A percentile compares a stretch with the other conserved stretches of the same genome.
Evolutionary conservation across 2,113 vertebrate species (phyloP).

Genomic region (Ascaphus truei): DNA sequence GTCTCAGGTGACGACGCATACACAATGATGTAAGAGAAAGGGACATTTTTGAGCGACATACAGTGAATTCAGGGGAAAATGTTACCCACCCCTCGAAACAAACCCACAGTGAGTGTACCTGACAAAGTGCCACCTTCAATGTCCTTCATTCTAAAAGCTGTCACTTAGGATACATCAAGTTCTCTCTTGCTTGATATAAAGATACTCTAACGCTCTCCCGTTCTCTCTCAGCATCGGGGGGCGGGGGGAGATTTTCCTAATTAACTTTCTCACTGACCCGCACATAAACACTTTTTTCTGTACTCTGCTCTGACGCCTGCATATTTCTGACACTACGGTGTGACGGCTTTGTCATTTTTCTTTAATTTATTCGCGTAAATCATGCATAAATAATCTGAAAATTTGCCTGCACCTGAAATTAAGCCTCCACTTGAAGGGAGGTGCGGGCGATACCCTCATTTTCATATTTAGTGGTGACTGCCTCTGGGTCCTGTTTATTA

Average conservation of each 20-base stretch:
- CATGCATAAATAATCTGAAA: slow-evolving; percentile 78
- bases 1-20: neutral
- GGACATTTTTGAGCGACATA: neutral
- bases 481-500: slow-evolving; percentile 16
- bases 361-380: slow-evolving; percentile 71
- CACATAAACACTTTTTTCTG: slow-evolving; percentile 68
- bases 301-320: slow-evolving; percentile 47
- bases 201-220: neutral
- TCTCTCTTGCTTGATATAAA: neutral
- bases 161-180: slow-evolving; percentile 72
- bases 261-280: slow-evolving; percentile 84
- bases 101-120: neutral
- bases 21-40: neutral
- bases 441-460: slow-evolving; percentile 1
- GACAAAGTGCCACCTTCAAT: slow-evolving; percentile 61
- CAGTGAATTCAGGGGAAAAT: slow-evolving; percentile 34
- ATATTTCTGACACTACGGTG: slow-evolving; percentile 54
- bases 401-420: slow-evolving; percentile 55
- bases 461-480: slow-evolving; percentile 26
- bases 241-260: slow-evolving; percentile 66
- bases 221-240: neutral
- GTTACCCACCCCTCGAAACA: slow-evolving; percentile 21
- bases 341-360: slow-evolving; percentile 63
- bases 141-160: slow-evolving; percentile 61
- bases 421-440: neutral